Evolutionary conservation across 2,113 vertebrate genomes (phyloP), one percentile per base, ranked within the genome.

Genomic region (Grammomys surdaster): DNA sequence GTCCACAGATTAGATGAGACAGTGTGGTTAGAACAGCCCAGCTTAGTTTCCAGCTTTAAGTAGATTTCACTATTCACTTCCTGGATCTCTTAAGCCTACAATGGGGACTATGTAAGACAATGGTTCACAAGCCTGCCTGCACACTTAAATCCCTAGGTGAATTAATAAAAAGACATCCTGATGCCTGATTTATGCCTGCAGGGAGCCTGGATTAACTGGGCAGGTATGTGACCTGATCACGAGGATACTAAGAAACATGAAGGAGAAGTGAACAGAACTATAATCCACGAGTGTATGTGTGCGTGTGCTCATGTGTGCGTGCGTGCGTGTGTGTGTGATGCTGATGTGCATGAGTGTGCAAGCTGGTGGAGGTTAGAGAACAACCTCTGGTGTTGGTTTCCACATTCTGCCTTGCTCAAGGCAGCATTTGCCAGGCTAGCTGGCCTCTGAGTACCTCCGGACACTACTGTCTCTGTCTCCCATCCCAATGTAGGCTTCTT

Each of bases 261-360:
- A 89, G 46, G 33, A 96, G 77, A 93, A 94, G 93, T n/a, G 82
- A 93, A 58, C 16, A 80, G 81, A 89, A 5, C 51, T 63, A 65
- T 7, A 33, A 43, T 33, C 12, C 3, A 3, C 8, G 24, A 28
- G 43, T 7, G 24, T 46, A 43, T 48, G 24, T 48, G 43, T 76
- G 40, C 43, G 10, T n/a, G 73, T 46, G 40, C n/a, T n/a, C n/a
- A n/a, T 73, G 26, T 46, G 7, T 19, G 76, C 28, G 56, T 17
- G 17, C 26, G 51, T 3, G 17, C 20, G n/a, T 40, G 36, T 40
- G 20, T 3, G 51, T n/a, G 33, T n/a, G 0, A 13, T 54, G 46
- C 51, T 69, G 75, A 7, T 48, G 5, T 77, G 26, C 6, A 46
- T 77, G 28, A 8, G 76, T 31, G 31, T 20, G 51, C 51, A 56